A percentile compares a stretch with the other conserved stretches of the same genome.
These are phyloP conservation scores for Lagorchestes hirsutus DNA, from an alignment of 2,797 vertebrate genomes.

Conservation along the genomic window DNA sequence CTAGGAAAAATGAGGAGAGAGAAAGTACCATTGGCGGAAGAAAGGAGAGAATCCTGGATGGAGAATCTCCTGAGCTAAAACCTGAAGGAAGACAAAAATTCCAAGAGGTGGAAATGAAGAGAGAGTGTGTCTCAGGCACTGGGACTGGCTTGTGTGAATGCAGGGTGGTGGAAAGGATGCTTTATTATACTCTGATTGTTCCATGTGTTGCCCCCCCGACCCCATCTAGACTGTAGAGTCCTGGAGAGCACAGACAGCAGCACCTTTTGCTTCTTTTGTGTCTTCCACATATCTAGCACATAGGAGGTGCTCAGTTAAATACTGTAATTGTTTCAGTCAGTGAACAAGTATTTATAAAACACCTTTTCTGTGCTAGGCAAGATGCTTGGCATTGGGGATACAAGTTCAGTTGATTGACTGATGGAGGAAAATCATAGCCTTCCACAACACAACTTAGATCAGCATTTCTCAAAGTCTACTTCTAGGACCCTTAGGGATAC, in stretches of 20 bases:
- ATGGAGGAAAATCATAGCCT: not conserved
- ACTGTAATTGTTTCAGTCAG: not conserved
- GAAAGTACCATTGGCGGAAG: not conserved
- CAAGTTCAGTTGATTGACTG: not conserved
- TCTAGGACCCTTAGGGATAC: not conserved
- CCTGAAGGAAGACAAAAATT: not conserved
- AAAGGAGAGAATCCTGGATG: not conserved
- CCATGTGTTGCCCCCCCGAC: not conserved
- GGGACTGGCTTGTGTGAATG: not conserved
- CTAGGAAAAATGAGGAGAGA: not conserved
- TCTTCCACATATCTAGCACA: not conserved
- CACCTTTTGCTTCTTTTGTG: not conserved
- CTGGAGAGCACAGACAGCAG: not conserved
- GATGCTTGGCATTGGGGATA: not conserved
- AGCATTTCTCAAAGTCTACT: not conserved
- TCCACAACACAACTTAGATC: not conserved
- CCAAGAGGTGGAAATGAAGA: not conserved
- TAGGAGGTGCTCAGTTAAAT: not conserved
- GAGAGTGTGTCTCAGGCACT: not conserved
- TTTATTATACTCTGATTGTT: not conserved
- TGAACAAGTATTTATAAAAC: not conserved
- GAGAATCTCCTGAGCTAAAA: not conserved
- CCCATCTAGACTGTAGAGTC: not conserved
- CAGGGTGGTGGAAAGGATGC: not conserved
- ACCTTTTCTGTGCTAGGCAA: not conserved